Conservation (phyloP, 1,140 invertebrate species). For the Bemisia tabaci region DNA sequence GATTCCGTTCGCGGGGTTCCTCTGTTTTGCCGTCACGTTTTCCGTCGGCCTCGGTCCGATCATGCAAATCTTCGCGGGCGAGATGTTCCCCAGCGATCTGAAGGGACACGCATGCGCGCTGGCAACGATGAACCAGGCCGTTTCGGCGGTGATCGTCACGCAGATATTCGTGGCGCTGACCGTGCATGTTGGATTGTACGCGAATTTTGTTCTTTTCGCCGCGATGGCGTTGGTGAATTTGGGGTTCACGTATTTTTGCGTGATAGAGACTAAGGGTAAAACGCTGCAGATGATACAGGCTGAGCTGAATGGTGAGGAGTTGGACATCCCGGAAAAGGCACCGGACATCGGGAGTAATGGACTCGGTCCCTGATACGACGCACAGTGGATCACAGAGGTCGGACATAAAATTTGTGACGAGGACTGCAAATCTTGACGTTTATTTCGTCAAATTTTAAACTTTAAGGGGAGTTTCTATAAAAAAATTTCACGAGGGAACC, state of each 20-base stretch:
- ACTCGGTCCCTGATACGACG: too few species aligned
- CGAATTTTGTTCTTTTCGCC: slow-evolving; percentile 68
- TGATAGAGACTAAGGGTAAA: slow-evolving; percentile 76
- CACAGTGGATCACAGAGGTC: too few species aligned
- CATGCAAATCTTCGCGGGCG: slow-evolving; percentile 63
- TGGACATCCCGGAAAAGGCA: too few species aligned
- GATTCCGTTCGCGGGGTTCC: slow-evolving; percentile 55
- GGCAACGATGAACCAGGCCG: slow-evolving; percentile 46
- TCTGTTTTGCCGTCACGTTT: slow-evolving; percentile 59
- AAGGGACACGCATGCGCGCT: slow-evolving; percentile 60
- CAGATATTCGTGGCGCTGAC: slow-evolving; percentile 51
- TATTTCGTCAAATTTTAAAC: too few species aligned
- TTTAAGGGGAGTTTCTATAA: too few species aligned
- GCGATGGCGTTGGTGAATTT: slow-evolving; percentile 45
- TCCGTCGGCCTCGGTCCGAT: slow-evolving; percentile 64
- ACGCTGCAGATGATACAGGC: slow-evolving; percentile 59
- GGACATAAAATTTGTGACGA: too few species aligned
- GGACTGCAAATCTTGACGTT: too few species aligned
- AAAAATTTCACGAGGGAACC: too few species aligned
- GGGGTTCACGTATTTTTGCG: slow-evolving; percentile 42
- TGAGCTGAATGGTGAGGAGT: slow-evolving; percentile 38
- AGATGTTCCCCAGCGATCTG: slow-evolving; percentile 55
- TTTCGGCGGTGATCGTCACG: slow-evolving; percentile 56
- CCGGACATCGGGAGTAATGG: too few species aligned
- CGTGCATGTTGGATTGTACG: slow-evolving; percentile 43